phyloP scores from a whole-genome alignment of 2,797 vertebrate species.

The Tapera naevia region DNA sequence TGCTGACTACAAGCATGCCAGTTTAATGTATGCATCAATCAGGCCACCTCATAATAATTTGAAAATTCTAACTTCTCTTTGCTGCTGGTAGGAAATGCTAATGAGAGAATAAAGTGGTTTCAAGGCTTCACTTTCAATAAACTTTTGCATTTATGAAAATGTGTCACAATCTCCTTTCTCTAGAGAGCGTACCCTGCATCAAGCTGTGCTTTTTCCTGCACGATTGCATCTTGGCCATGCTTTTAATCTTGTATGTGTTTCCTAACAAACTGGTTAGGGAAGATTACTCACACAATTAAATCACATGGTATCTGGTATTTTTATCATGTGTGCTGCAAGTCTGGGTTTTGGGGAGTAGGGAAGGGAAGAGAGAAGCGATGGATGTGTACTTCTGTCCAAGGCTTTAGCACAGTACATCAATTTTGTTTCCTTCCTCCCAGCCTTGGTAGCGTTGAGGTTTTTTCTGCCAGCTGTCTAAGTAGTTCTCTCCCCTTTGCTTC shows the following conservation, averaged over 20 bases:
- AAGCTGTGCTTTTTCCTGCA: not conserved
- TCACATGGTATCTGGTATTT: not conserved
- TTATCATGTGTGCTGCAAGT: not conserved
- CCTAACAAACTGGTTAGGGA: not conserved
- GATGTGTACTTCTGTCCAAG: not conserved
- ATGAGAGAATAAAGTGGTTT: not conserved
- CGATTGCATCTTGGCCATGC: not conserved
- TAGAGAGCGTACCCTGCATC: not conserved
- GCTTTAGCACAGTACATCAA: not conserved
- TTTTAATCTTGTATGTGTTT: conserved; percentile 10
- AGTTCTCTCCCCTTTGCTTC: not conserved
- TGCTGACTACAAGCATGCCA: not conserved
- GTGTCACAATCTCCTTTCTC: not conserved
- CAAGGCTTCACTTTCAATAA: conserved; percentile 1
- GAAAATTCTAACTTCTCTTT: not conserved
- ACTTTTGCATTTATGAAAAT: not conserved
- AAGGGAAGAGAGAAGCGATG: not conserved
- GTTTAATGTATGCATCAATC: not conserved
- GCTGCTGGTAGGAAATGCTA: not conserved
- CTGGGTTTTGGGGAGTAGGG: not conserved
- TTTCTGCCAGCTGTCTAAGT: not conserved
- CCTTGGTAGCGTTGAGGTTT: not conserved
- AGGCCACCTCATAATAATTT: not conserved
- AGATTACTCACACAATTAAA: not conserved
- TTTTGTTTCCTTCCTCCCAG: not conserved